Evolutionary conservation across 2,888 invertebrate genomes (phyloP).

Genomic region (Caradrina clavipalpis): DNA sequence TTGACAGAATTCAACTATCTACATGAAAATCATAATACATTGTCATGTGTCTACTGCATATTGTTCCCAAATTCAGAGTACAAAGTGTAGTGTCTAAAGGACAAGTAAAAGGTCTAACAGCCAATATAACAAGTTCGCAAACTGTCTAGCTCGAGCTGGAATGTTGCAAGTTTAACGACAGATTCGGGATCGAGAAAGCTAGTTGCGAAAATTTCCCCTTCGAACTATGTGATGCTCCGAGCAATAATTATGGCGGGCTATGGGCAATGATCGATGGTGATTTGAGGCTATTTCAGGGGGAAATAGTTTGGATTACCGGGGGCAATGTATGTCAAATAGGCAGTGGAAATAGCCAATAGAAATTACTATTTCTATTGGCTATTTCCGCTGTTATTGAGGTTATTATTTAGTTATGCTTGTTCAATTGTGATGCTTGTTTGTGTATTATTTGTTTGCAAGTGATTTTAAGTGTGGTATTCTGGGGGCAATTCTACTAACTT

Average conservation of each 20-base stretch:
- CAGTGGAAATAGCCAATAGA: too few relatives aligned
- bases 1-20: not conserved
- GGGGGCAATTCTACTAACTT: too few relatives aligned
- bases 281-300: slow-evolving; percentile 18
- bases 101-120: slow-evolving; percentile 69
- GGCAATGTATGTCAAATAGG: slow-evolving; percentile 13
- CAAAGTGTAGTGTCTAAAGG: slow-evolving; percentile 66
- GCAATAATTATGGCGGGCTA: slow-evolving; percentile 32
- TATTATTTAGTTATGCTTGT: slow-evolving; percentile 22
- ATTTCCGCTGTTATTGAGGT: slow-evolving; percentile 23
- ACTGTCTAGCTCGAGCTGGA: slow-evolving; percentile 73
- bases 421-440: slow-evolving; percentile 10
- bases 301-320: slow-evolving; percentile 61
- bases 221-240: slow-evolving; percentile 70
- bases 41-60: not conserved
- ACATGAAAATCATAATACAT: not conserved
- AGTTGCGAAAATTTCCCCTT: slow-evolving; percentile 54
- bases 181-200: slow-evolving; percentile 71
- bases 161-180: slow-evolving; percentile 79
- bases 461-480: not conserved
- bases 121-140: slow-evolving; percentile 77
- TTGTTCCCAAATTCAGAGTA: slow-evolving; percentile 16
- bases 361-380: too few relatives aligned
- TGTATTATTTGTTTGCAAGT: not conserved
- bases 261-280: slow-evolving; percentile 26